Evolutionary conservation across 1,140 invertebrate genomes (phyloP).

Genomic region (Drosophila sulfurigaster): DNA sequence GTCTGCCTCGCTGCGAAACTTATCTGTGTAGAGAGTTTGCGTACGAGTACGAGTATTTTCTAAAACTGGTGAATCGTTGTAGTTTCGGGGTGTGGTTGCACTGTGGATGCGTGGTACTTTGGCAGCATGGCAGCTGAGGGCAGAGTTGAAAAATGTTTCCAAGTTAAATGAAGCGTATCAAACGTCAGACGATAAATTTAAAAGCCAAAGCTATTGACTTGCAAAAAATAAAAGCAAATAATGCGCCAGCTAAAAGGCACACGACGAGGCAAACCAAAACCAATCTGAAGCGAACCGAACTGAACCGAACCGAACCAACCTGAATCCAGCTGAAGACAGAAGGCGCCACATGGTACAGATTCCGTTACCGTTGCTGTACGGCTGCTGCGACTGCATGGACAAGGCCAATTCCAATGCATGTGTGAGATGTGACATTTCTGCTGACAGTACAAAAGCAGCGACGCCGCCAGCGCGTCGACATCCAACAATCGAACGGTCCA

Average conservation of each 20-base stretch:
- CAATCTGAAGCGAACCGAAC: neutral
- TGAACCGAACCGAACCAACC: neutral
- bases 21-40: slow-evolving; percentile 26
- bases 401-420: slow-evolving; percentile 64
- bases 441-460: slow-evolving; percentile 72
- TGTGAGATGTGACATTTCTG: slow-evolving; percentile 79
- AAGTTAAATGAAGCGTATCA: slow-evolving; percentile 83
- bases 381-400: slow-evolving; percentile 17
- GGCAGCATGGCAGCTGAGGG: slow-evolving; percentile 5
- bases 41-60: slow-evolving; percentile 42
- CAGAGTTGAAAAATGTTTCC: slow-evolving; percentile 80
- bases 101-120: neutral
- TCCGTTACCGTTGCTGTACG: slow-evolving; percentile 17
- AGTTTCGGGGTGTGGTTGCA: slow-evolving; percentile 5
- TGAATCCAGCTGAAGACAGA: slow-evolving; percentile 16
- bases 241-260: slow-evolving; percentile 53
- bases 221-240: slow-evolving; percentile 81
- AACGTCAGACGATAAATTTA: slow-evolving; percentile 83
- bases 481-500: slow-evolving; percentile 12
- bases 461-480: slow-evolving; percentile 17
- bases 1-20: slow-evolving; percentile 55
- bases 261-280: slow-evolving; percentile 9
- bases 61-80: slow-evolving; percentile 42
- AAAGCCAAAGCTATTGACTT: slow-evolving; percentile 82
- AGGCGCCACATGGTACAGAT: slow-evolving; percentile 34